phyloP scores from a whole-genome alignment of 2,113 vertebrate species.

The Petroica traversi region DNA sequence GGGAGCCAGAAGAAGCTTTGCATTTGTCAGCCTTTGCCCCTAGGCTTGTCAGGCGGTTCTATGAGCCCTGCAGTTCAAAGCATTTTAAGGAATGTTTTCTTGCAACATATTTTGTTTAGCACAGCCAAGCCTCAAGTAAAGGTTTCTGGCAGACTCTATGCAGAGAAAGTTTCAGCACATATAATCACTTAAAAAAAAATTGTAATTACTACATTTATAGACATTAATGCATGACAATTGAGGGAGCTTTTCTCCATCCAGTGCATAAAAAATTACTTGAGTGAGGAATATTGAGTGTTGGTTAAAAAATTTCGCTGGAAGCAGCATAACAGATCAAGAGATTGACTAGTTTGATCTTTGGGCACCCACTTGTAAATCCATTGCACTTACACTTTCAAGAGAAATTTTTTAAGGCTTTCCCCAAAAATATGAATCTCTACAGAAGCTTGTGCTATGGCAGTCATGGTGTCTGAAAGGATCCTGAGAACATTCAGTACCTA shows the following conservation, averaged over 20 bases:
- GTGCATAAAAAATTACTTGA: not conserved
- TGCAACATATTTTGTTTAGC: not conserved
- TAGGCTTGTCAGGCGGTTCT: not conserved
- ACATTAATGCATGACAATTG: not conserved
- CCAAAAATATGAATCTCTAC: not conserved
- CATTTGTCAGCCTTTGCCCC: not conserved
- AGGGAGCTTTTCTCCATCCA: not conserved
- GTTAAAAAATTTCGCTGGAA: not conserved
- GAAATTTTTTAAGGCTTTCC: not conserved
- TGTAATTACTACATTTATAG: not conserved
- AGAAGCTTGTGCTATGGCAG: not conserved
- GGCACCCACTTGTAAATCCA: not conserved
- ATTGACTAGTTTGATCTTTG: not conserved
- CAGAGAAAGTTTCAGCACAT: not conserved
- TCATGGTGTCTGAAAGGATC: not conserved
- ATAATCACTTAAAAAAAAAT: fast-evolving
- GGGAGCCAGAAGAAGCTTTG: not conserved
- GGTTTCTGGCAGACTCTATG: not conserved
- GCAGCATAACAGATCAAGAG: not conserved
- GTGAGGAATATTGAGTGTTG: not conserved
- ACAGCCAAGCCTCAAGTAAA: not conserved
- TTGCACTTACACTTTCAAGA: not conserved
- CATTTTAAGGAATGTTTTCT: conserved; percentile 11
- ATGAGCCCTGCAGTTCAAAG: not conserved
- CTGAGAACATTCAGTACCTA: not conserved